These are phyloP conservation scores for Desoria tigrina DNA, from an alignment of 2,888 invertebrate species.

Conservation along the genomic window DNA sequence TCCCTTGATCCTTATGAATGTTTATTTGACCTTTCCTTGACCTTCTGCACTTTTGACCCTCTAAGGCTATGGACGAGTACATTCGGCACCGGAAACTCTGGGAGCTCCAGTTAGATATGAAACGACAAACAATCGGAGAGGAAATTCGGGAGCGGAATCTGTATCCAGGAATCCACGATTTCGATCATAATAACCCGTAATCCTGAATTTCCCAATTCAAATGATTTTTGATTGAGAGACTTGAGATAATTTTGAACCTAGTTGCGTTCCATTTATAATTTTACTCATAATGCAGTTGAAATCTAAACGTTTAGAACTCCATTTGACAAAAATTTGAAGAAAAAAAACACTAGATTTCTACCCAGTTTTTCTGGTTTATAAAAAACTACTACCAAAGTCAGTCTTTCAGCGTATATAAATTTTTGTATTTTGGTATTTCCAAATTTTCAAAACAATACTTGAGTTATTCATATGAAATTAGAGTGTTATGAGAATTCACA, in stretches of 20 bases:
- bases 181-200: conserved; percentile 27
- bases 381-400: no score
- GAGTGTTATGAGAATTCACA: no score
- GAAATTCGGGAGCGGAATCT: conserved; percentile 27
- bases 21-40: no score
- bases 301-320: conserved; percentile 15
- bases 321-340: no score
- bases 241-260: background rate
- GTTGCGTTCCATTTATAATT: background rate
- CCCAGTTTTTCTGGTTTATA: no score
- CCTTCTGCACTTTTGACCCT: no score
- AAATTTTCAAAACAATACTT: no score
- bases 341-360: no score
- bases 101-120: conserved; percentile 42
- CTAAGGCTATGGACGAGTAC: conserved; percentile 32
- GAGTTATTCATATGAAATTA: no score
- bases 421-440: no score
- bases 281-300: background rate
- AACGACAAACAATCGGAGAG: conserved; percentile 36
- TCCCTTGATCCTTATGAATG: no score
- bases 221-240: background rate
- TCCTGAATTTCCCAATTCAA: background rate
- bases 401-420: no score
- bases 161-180: conserved; percentile 30
- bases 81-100: conserved; percentile 30